Base-by-base conservation (phyloP, 1,140 invertebrate species). In the Stegodyphus mimosarum region DNA sequence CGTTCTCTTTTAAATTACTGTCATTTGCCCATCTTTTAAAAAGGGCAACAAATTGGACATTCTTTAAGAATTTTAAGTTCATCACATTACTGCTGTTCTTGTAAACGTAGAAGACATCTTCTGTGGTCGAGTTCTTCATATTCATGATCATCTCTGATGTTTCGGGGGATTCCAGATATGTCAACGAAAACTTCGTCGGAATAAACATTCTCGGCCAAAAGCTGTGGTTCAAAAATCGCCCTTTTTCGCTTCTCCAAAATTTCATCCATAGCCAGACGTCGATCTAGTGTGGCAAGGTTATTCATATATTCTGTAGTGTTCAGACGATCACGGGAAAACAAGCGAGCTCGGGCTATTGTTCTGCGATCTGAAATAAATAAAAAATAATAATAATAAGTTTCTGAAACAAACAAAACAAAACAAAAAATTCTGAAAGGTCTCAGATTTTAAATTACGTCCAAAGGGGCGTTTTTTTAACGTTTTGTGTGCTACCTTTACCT, bases 251-350 rank as follows among this genome's bases (percentile, higher is more conserved):
- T 87, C 49, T 87, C 86, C 0, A 87, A 55, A 9, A 87, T 87
- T 64, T 87, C 80, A 15, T 86, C 83, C n/a, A 87, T 84, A 0
- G 86, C 81, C 2, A 78, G 52, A 3, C 77, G 60, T 18, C 86
- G 49, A 52, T 87, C 86, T 9, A 87, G 10, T 15, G 86, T 87
- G 0, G 86, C 86, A 64, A 87, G 48, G 50, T 81, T 87, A n/a
- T 87, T 78, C 86, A 87, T 87, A n/a, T 87, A 87, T 49, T 87
- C 86, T 4, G 86, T 87, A 7, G 86, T 84, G 55, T 79, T 84
- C 4, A 87, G 48, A 10, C 86, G 63, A 53, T 87, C 86, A 4
- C 86, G 66, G 6, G 86, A 84, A 76, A 87, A 87, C 49, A 83
- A 33, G 1, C 86, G 50, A 9, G 75, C 55, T 66, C 86, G 17